Base-by-base conservation (phyloP, 2,797 vertebrate species). In the Cyprinella venusta region DNA sequence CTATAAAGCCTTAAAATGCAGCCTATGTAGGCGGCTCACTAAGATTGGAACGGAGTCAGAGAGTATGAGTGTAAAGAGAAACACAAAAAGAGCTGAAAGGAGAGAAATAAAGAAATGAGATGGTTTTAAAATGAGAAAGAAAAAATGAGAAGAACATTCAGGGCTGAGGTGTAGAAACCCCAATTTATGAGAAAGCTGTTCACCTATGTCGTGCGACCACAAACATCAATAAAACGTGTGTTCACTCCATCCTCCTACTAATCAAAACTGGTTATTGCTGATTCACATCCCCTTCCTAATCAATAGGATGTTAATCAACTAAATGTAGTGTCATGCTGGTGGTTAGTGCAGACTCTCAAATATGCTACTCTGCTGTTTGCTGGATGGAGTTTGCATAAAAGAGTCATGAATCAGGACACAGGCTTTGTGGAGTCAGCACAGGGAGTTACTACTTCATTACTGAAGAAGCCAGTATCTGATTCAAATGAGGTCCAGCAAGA, bases 191-290 rank as follows among this genome's bases (percentile, higher is more conserved):
- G 88, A 92, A 93, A 91, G 89, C 85, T 85, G 86, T 91, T 92
- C 88, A 64, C 89, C 91, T 88, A 87, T 79, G 87, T 89, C 90
- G 86, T 82, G 84, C 85, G 52, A 88, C 92, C 87, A 92, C 79
- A 92, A 93, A 92, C 93, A 93, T 94, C 92, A 92, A 92, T 94
- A 91, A 91, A 92, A 89, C 90, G 92, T 89, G 89, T 93, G 94
- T 94, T 95, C 91, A 90, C 93, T 95, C 93, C 92, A 95, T 95
- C 92, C 92, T 93, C 92, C 93, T 92, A 89, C 92, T 94, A 95
- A 96, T 95, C 93, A 95, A 91, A 95, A 94, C 74, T 90, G 86
- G 95, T 95, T 93, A 92, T 90, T 91, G 88, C 91, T 94, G 94
- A 96, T 95, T 91, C 78, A 94, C 91, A 92, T 90, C 91, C 75